Evolutionary conservation across 2,797 vertebrate genomes (phyloP).

Genomic region (Hozukius guyotensis): DNA sequence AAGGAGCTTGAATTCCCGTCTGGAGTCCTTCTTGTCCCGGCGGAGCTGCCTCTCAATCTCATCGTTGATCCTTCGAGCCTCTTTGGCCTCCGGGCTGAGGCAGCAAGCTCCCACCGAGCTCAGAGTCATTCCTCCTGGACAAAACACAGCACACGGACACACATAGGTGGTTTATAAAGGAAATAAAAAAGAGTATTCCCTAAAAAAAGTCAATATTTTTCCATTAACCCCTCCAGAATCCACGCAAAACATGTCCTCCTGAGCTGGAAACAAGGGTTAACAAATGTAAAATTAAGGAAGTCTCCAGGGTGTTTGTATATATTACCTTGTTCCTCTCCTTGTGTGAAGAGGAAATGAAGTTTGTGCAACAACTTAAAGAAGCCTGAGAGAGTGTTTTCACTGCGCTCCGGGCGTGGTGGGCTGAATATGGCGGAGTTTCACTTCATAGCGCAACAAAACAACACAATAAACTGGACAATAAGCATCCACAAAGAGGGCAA

Average conservation of each 20-base stretch:
- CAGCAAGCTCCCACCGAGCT: constrained; percentile 96
- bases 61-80: constrained; percentile 94
- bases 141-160: constrained; percentile 16
- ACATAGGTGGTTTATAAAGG: constrained; percentile 7
- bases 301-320: not conserved
- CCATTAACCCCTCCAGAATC: not conserved
- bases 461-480: not conserved
- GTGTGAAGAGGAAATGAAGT: constrained; percentile 42
- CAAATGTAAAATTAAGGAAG: not conserved
- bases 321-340: constrained; percentile 30
- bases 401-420: constrained; percentile 85
- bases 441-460: constrained; percentile 50
- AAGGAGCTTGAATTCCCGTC: constrained; percentile 92
- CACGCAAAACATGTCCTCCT: not conserved
- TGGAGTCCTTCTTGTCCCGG: constrained; percentile 90
- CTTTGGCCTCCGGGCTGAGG: constrained; percentile 96
- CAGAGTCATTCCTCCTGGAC: constrained; percentile 78
- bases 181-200: not conserved
- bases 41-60: constrained; percentile 95
- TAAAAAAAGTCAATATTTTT: not conserved
- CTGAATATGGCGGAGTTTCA: constrained; percentile 87
- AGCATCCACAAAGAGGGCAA: not conserved
- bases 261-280: not conserved
- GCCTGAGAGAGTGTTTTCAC: not conserved
- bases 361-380: constrained; percentile 50